Evolutionary conservation across 2,888 invertebrate genomes (phyloP).

Genomic region (Cephus pygmeus): DNA sequence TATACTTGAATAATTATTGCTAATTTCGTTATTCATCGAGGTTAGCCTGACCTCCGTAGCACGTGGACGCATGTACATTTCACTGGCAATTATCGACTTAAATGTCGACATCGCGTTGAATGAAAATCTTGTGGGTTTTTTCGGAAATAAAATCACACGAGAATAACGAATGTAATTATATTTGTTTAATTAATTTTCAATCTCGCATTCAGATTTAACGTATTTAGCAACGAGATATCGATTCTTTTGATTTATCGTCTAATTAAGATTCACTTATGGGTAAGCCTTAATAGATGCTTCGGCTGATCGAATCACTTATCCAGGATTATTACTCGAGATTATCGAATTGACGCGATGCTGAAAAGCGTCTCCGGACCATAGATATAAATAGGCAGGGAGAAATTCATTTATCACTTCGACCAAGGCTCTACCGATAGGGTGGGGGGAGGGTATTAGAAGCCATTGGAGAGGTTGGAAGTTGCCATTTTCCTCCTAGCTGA

Average conservation of each 20-base stretch:
- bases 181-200: constrained; percentile 11
- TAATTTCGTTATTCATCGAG: constrained; percentile 54
- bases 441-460: constrained; percentile 26
- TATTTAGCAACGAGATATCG: background rate
- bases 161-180: constrained; percentile 14
- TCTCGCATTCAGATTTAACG: background rate
- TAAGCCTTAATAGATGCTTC: background rate
- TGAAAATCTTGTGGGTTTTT: constrained; percentile 7
- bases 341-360: background rate
- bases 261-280: background rate
- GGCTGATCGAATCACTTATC: background rate
- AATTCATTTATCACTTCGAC: constrained; percentile 61
- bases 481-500: constrained; percentile 50
- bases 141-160: background rate
- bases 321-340: background rate
- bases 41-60: constrained; percentile 5
- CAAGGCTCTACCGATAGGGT: constrained; percentile 41
- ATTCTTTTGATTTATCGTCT: background rate
- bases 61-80: background rate
- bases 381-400: constrained; percentile 42
- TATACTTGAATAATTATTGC: constrained; percentile 59
- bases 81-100: background rate
- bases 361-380: constrained; percentile 15
- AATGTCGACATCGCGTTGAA: background rate
- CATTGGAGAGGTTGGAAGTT: constrained; percentile 23